These are phyloP conservation scores for Auanema freiburgensis DNA, from an alignment of 2,888 invertebrate genomes.

Conservation along the genomic window DNA sequence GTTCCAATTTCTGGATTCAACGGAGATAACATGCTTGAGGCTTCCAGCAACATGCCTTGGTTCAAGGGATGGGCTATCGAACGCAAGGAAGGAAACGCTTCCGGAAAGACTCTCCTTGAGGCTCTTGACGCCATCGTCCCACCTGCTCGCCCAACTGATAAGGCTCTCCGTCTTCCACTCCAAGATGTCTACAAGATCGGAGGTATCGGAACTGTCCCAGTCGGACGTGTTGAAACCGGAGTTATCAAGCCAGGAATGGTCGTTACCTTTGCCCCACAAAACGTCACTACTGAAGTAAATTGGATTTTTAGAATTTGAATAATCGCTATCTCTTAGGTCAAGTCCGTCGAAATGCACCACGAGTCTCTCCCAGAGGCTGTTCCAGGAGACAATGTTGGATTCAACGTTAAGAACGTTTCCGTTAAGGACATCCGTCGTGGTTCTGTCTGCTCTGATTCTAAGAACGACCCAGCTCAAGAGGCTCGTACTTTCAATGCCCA, in stretches of 20 bases:
- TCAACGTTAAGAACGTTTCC: no score
- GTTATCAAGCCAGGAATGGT: conserved; percentile 88
- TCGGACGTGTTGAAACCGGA: conserved; percentile 98
- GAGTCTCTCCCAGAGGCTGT: no score
- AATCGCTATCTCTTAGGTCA: no score
- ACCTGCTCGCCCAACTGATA: conserved; percentile 91
- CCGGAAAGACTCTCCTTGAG: conserved; percentile 92
- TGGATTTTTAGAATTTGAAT: no score
- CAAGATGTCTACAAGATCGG: conserved; percentile 99
- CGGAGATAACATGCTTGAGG: conserved; percentile 99
- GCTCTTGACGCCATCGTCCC: conserved; percentile 95
- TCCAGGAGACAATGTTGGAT: no score
- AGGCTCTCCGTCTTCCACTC: conserved; percentile 94
- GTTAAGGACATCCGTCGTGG: no score
- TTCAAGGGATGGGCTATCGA: conserved; percentile 92
- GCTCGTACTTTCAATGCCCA: conserved; percentile 92
- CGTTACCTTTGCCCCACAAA: conserved; percentile 96
- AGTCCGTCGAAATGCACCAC: conserved; percentile 99
- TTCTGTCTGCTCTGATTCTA: conserved; percentile 98
- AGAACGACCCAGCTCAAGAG: conserved; percentile 91
- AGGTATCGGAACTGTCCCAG: conserved; percentile 99
- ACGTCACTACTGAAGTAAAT: conserved; percentile 99
- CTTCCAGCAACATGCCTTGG: conserved; percentile 89
- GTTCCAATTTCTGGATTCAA: conserved; percentile 99
- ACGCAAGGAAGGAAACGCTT: conserved; percentile 89